Evolutionary conservation across 2,888 invertebrate genomes (phyloP), one percentile per base, ranked within the genome.

Genomic region (Stegophylla sp.): DNA sequence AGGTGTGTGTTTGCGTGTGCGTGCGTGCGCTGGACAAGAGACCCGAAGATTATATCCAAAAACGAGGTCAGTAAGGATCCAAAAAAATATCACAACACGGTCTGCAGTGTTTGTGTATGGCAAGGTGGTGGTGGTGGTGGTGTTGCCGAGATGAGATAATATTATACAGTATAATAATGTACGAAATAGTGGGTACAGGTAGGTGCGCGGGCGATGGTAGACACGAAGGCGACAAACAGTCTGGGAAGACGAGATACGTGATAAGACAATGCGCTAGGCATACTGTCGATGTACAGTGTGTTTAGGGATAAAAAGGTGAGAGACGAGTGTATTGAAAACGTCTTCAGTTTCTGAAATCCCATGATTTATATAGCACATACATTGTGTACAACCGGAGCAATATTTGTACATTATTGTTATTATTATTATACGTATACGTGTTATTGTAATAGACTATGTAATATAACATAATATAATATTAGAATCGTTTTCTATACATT

Each of bases 231-330:
- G 79, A 79, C 79, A 26, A 61, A 71, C 71, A 79, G 79, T 79
- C 79, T 79, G 79, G 67, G 45, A 20, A 77, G 12, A 79, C 51
- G 59, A 59, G n/a, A 79, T 76, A 79, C 79, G 79, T 79, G 79
- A 79, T 79, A 79, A 79, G 79, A 79, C 79, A 79, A 79, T 79
- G 51, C 5, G 51, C 79, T 77, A 77, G 77, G 69, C 77, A 77
- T 26, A 26, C 53, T 59, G 59, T 28, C 67, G 75, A 17, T 23
- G 26, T 41, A 17, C 12, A 56, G 73, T n/a, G 45, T 34, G 69
- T 77, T 77, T 69, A 41, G 77, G 77, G 79, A 69, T 71, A 63
- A 79, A 79, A 79, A 79, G 79, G 79, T 79, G 69, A 66, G 66
- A 77, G 59, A 41, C n/a, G 61, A 59, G 51, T 20, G 61, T 23